Conservation (phyloP, 2,797 vertebrate genomes). For the Myotis myotis region DNA sequence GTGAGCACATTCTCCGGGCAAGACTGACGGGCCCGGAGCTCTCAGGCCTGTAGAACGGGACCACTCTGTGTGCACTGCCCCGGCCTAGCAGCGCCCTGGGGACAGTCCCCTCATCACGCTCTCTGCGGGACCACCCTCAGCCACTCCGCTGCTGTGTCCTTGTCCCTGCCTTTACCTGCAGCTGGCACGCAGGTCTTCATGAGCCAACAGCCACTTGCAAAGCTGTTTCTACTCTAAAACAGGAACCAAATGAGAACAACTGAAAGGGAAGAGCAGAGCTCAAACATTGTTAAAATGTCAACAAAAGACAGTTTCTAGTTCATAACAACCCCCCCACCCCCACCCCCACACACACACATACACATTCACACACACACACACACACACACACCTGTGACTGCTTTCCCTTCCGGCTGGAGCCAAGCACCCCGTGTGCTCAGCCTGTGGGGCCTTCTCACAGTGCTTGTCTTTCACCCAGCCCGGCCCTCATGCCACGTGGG, state of each 20-base stretch:
- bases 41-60: too few relatives aligned
- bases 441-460: neutral
- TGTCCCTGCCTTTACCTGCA: neutral
- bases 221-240: neutral
- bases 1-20: neutral
- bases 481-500: neutral
- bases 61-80: accelerated
- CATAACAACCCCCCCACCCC: accelerated
- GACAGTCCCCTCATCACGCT: accelerated
- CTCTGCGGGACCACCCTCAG: neutral
- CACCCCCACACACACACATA: too few relatives aligned
- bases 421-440: neutral
- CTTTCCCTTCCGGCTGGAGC: neutral
- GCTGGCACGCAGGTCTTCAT: neutral
- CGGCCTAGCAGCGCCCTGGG: accelerated
- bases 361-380: too few relatives aligned
- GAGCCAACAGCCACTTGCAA: neutral
- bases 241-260: neutral
- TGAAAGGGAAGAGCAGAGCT: too few relatives aligned
- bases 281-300: neutral
- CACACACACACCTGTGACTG: neutral
- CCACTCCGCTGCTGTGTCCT: neutral
- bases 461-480: too few relatives aligned
- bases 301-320: accelerated
- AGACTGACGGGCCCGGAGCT: accelerated